Conservation (phyloP, 1,140 invertebrate genomes). For the Charaxes varanes region DNA sequence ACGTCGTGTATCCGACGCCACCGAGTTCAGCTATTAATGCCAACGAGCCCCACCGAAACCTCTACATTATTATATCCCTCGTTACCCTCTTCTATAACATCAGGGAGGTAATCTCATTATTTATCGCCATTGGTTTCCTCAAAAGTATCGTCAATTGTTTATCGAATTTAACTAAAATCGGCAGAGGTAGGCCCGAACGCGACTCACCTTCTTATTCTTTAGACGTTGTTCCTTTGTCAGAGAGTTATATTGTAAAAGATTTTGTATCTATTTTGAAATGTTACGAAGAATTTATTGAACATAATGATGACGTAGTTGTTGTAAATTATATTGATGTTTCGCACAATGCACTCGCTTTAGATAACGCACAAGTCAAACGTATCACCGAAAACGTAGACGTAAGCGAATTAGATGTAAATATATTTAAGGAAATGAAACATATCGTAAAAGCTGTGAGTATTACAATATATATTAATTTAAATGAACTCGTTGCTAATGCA, state of each 20-base stretch:
- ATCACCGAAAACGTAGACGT: constrained; percentile 43
- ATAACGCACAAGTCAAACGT: constrained; percentile 46
- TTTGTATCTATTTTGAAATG: constrained; percentile 62
- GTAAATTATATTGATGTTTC: constrained; percentile 42
- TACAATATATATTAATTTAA: constrained; percentile 70
- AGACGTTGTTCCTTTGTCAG: constrained; percentile 44
- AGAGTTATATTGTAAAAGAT: constrained; percentile 58
- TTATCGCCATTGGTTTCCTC: constrained; percentile 11
- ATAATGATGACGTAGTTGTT: constrained; percentile 43
- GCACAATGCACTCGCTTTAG: constrained; percentile 66
- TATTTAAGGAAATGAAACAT: constrained; percentile 62
- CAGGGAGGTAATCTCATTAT: constrained; percentile 23
- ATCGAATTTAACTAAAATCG: constrained; percentile 51
- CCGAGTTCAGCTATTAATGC: constrained; percentile 45
- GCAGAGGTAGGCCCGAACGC: constrained; percentile 25
- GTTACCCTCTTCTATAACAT: constrained; percentile 43
- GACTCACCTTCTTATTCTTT: constrained; percentile 25
- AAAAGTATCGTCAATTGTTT: constrained; percentile 52
- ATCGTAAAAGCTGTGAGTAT: constrained; percentile 71
- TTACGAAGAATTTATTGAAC: constrained; percentile 58
- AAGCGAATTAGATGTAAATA: constrained; percentile 59
- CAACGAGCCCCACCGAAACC: constrained; percentile 29
- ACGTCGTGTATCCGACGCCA: constrained; percentile 78
- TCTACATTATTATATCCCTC: constrained; percentile 47
- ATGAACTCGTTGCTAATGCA: constrained; percentile 63